Evolutionary conservation across 2,797 vertebrate species (phyloP).

Genomic region (Cyclopterus lumpus): DNA sequence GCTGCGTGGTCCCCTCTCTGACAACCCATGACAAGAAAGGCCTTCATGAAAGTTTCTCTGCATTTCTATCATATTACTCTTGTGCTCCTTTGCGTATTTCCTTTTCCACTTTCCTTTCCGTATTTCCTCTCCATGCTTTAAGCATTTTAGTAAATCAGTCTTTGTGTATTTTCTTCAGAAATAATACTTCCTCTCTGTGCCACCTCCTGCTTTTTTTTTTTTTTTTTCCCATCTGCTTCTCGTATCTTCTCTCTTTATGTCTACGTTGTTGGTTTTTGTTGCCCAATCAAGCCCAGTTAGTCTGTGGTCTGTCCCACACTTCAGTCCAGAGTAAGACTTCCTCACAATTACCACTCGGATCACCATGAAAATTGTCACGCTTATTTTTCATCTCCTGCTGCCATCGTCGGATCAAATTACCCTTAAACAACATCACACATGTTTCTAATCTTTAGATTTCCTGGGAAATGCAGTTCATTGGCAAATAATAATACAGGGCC

Average conservation of each 20-base stretch:
- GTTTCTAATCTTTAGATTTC: constrained; percentile 33
- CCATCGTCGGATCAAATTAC: constrained; percentile 16
- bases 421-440: background rate
- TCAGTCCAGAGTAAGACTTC: constrained; percentile 19
- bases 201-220: too few species aligned
- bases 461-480: constrained; percentile 6
- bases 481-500: background rate
- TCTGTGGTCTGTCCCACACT: background rate
- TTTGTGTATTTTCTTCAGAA: constrained; percentile 4
- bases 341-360: constrained; percentile 7
- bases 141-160: background rate
- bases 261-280: background rate
- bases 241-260: background rate
- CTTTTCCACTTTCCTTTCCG: background rate
- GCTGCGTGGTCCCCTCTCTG: constrained; percentile 7
- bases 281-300: background rate
- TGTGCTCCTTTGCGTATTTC: background rate
- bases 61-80: constrained; percentile 15
- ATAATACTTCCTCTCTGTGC: constrained; percentile 8
- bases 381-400: constrained; percentile 27
- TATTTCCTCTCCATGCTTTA: background rate
- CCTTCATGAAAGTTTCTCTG: background rate
- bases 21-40: background rate
- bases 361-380: constrained; percentile 10
- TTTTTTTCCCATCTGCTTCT: background rate